Evolutionary conservation across 1,140 invertebrate genomes (phyloP), one percentile per base, ranked within the genome.

Genomic region (Lethrus apterus): DNA sequence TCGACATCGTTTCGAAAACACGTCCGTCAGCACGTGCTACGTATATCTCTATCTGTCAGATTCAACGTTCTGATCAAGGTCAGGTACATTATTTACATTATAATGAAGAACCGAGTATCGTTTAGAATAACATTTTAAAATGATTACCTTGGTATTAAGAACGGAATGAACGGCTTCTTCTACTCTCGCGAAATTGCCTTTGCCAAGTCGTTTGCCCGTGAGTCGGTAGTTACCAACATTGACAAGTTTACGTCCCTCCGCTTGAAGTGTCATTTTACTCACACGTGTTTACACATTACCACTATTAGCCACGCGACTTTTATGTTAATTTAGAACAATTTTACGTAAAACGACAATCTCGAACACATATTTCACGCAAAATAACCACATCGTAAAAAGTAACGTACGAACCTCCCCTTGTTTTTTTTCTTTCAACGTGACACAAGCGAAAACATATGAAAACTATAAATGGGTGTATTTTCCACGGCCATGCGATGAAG

Each of bases 141-240:
- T 38, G 35, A 42, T 52, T 50, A 71, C 69, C 72, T 77, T 76
- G 46, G 68, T 68, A 32, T 72, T 71, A 21, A 78, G 69, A 29
- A 73, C 57, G 20, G 65, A 68, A 57, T 78, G 75, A 11, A 73
- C 69, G 4, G 74, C 75, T 55, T 78, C 74, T 49, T 75, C 71
- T 21, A 78, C 75, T 44, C 65, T 65, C 13, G 76, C 76, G 54
- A 78, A 79, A 55, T 77, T 76, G 23, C 76, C 77, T 56, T 76
- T 77, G 11, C 77, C 76, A 4, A 79, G 58, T 15, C 72, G 61
- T 49, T 67, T 70, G 15, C 74, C 74, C 21, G 71, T 75, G 67
- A 78, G 73, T 49, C 69, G 57, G 56, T 79, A 79, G 51, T 73
- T 77, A 30, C 77, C 76, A 23, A 78, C 58, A 48, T 48, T 55